These are phyloP conservation scores for Petrocephalus sullivani DNA, from an alignment of 2,797 vertebrate genomes.

Conservation along the genomic window DNA sequence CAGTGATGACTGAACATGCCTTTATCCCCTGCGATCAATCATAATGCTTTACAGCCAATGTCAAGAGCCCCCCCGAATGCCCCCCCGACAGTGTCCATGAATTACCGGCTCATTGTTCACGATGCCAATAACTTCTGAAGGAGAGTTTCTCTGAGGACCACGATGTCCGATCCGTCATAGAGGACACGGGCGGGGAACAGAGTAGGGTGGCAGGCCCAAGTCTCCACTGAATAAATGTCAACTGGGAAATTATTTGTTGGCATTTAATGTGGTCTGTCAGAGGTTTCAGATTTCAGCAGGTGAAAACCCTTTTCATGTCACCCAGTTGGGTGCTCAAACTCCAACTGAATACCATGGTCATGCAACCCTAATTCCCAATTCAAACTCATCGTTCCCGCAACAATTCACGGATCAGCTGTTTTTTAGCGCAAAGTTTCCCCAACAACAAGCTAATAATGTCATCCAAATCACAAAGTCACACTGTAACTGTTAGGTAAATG, in stretches of 20 bases:
- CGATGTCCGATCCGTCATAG: background rate
- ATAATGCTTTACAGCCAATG: slow-evolving; percentile 43
- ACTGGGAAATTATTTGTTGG: background rate
- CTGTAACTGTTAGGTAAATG: background rate
- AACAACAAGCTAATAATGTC: background rate
- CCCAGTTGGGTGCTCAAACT: background rate
- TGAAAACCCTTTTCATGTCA: background rate
- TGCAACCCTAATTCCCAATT: background rate
- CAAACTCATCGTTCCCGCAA: background rate
- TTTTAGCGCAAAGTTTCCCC: background rate
- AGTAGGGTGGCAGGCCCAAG: background rate
- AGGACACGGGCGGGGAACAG: slow-evolving; percentile 20
- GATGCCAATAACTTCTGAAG: slow-evolving; percentile 41
- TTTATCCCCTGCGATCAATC: slow-evolving; percentile 41
- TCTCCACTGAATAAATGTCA: slow-evolving; percentile 12
- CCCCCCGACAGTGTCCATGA: slow-evolving; percentile 39
- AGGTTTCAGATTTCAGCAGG: background rate
- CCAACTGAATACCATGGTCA: background rate
- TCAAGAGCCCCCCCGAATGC: slow-evolving; percentile 35
- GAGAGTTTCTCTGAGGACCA: slow-evolving; percentile 27
- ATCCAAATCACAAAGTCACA: background rate
- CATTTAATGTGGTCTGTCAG: background rate
- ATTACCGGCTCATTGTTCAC: slow-evolving; percentile 45
- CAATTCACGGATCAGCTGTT: background rate
- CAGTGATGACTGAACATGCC: slow-evolving; percentile 40